These are phyloP conservation scores for Galbula dea DNA, from an alignment of 2,113 vertebrate genomes.

Conservation along the genomic window DNA sequence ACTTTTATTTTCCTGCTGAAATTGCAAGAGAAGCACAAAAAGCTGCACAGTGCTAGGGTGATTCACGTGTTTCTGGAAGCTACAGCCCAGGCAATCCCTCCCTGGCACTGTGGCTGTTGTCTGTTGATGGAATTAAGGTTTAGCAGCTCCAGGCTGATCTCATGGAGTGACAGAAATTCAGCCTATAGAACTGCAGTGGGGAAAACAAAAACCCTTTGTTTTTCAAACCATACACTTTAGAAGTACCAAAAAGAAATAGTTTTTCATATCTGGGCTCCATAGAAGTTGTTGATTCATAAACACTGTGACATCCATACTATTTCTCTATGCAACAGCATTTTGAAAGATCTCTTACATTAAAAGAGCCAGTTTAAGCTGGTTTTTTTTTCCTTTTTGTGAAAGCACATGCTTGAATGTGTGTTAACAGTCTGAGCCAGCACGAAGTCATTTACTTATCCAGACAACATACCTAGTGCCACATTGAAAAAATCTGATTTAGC, in stretches of 20 bases:
- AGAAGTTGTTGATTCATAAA: neutral
- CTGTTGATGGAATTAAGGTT: neutral
- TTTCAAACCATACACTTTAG: neutral
- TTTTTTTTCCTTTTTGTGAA: neutral
- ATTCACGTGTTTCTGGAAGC: slow-evolving; percentile 66
- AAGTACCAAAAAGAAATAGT: neutral
- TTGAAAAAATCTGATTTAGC: neutral
- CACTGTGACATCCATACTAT: neutral
- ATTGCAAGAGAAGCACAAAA: slow-evolving; percentile 60
- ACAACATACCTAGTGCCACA: neutral
- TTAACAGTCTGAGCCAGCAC: neutral
- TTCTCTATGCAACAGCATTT: neutral
- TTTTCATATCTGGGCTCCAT: neutral
- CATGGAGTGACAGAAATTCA: neutral
- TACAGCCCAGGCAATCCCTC: slow-evolving; percentile 38
- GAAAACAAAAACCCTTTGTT: neutral
- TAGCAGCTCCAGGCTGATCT: neutral
- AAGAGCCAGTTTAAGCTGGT: neutral
- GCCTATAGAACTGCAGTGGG: neutral
- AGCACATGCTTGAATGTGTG: neutral
- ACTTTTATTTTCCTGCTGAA: slow-evolving; percentile 68
- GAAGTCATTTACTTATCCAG: neutral
- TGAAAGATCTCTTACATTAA: neutral
- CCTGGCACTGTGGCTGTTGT: slow-evolving; percentile 33
- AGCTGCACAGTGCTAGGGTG: slow-evolving; percentile 27